These are phyloP conservation scores for Calvadosia cruxmelitensis DNA, from an alignment of 30 jellyfish, hydroid and myxozoan genomes.

Conservation along the genomic window DNA sequence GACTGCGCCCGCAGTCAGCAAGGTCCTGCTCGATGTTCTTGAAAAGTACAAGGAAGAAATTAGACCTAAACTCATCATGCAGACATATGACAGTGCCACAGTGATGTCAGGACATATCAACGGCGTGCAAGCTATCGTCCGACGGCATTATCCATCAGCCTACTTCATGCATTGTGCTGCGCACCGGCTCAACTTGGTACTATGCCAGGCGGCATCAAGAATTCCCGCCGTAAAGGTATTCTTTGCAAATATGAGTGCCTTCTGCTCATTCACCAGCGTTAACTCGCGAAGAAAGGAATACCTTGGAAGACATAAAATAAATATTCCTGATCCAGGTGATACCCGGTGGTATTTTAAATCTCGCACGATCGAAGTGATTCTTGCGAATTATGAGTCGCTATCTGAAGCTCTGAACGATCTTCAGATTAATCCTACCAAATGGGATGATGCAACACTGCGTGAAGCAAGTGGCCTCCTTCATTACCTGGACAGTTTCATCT, in stretches of 20 bases:
- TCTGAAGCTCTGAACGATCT: slow-evolving; percentile 6
- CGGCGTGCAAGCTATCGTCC: slow-evolving; percentile 34
- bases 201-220: slow-evolving; percentile 31
- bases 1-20: slow-evolving; percentile 23
- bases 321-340: slow-evolving; percentile 42
- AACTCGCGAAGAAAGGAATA: slow-evolving; percentile 13
- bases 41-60: slow-evolving; percentile 12
- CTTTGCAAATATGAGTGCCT: slow-evolving; percentile 39
- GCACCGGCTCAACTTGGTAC: slow-evolving; percentile 22
- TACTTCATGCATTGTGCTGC: slow-evolving; percentile 40
- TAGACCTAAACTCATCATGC: slow-evolving; percentile 25
- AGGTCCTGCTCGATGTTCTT: slow-evolving; percentile 1
- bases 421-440: slow-evolving; percentile 8
- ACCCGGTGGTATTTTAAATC: slow-evolving; percentile 35
- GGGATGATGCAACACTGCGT: slow-evolving; percentile 12
- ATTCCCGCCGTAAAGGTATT: slow-evolving; percentile 22
- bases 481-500: slow-evolving; percentile 15
- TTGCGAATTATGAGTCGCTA: slow-evolving; percentile 4
- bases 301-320: slow-evolving; percentile 36
- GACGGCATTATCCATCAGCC: slow-evolving; percentile 25
- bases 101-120: slow-evolving; percentile 34
- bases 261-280: slow-evolving; percentile 17
- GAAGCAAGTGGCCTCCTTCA: slow-evolving; percentile 34
- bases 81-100: slow-evolving; percentile 34
- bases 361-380: slow-evolving; percentile 16